A percentile compares a stretch with the other conserved stretches of the same genome.
phyloP scores from a whole-genome alignment of 2,797 vertebrate species.

The Varecia variegata region DNA sequence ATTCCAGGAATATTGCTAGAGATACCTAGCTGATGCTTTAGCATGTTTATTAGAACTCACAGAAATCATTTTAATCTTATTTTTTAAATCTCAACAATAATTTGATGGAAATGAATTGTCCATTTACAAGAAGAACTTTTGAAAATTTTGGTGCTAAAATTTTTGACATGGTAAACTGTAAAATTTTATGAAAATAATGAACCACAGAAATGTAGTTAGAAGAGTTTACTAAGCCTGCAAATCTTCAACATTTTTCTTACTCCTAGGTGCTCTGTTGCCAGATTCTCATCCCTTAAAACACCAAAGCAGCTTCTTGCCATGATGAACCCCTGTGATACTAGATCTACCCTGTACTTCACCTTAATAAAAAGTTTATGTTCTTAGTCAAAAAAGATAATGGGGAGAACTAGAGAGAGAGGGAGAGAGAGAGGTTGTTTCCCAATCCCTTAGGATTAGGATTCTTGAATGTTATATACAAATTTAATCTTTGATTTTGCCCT shows the following conservation, averaged over 20 bases:
- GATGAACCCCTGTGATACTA: background rate
- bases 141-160: background rate
- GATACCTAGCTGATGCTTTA: constrained; percentile 47
- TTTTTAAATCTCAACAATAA: background rate
- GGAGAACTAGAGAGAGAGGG: background rate
- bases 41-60: constrained; percentile 61
- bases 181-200: background rate
- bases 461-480: background rate
- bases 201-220: background rate
- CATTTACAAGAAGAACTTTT: background rate
- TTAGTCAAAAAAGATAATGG: background rate
- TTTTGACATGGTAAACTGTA: background rate
- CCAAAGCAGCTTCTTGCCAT: background rate
- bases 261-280: background rate
- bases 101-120: background rate
- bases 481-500: background rate
- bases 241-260: background rate
- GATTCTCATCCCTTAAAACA: background rate
- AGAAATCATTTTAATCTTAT: background rate
- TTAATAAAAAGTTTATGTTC: background rate
- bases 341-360: background rate
- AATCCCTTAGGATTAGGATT: background rate
- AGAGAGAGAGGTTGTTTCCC: background rate
- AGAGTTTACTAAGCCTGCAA: background rate
- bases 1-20: constrained; percentile 13